These are phyloP conservation scores for Pseudolycoriella hygida DNA, from an alignment of 2,888 invertebrate species.

Conservation along the genomic window DNA sequence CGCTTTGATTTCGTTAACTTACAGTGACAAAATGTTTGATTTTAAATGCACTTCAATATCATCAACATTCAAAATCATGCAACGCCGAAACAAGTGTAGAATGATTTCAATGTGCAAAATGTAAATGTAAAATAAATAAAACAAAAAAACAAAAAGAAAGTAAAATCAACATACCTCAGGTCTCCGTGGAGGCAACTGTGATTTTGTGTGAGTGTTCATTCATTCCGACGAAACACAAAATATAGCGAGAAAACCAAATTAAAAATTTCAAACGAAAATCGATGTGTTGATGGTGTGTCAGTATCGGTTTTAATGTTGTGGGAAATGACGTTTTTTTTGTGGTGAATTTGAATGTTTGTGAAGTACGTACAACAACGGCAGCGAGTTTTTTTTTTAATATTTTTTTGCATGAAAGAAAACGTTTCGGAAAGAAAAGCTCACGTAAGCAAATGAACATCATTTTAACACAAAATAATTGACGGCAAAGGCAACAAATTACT, in stretches of 20 bases:
- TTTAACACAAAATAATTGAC: not conserved
- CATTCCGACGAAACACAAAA: not conserved
- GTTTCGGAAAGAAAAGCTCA: not conserved
- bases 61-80: too few species aligned
- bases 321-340: not conserved
- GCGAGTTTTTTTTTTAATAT: not conserved
- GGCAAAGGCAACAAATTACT: conserved; percentile 15
- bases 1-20: too few species aligned
- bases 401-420: not conserved
- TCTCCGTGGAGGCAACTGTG: conserved; percentile 69
- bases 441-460: not conserved
- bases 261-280: too few species aligned
- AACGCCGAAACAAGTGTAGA: too few species aligned
- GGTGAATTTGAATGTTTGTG: not conserved
- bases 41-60: too few species aligned
- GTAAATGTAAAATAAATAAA: conserved; percentile 8
- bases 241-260: too few species aligned
- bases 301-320: not conserved
- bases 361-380: not conserved
- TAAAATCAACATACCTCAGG: conserved; percentile 58
- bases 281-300: too few species aligned
- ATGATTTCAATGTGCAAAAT: not conserved
- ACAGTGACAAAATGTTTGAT: too few species aligned
- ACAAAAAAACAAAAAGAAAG: conserved; percentile 10
- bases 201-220: conserved; percentile 10